Conservation (phyloP, 2,888 invertebrate species). For the Harmothoe impar region DNA sequence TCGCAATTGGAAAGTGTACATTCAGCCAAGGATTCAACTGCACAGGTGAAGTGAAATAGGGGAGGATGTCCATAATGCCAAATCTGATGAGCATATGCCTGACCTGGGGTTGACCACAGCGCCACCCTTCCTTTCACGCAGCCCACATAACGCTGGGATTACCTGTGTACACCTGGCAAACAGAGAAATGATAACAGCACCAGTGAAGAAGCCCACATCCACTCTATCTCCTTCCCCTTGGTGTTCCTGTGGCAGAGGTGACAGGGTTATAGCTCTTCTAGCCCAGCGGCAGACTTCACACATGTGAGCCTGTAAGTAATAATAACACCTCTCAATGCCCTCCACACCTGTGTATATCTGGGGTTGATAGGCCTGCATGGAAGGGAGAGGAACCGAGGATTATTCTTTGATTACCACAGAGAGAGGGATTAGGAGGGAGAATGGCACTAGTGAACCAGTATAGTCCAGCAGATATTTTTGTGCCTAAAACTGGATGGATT, state of each 20-base stretch:
- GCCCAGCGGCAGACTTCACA: slow-evolving; percentile 5
- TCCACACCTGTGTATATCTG: background rate
- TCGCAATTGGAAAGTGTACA: too few relatives aligned
- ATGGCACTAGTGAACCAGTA: background rate
- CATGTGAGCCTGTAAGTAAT: background rate
- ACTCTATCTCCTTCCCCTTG: background rate
- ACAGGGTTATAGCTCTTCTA: background rate
- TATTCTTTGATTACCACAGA: background rate
- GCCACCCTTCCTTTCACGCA: background rate
- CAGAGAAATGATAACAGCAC: background rate
- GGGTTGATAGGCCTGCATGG: background rate
- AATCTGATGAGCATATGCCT: too few relatives aligned
- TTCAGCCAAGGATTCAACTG: too few relatives aligned
- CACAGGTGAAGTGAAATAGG: too few relatives aligned
- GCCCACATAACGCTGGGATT: background rate
- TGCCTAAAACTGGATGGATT: too few relatives aligned
- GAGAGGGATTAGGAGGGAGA: slow-evolving; percentile 18
- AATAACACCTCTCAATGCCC: background rate
- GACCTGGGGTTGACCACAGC: slow-evolving; percentile 5
- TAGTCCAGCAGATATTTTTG: too few relatives aligned
- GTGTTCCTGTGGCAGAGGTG: too few relatives aligned
- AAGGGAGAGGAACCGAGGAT: background rate
- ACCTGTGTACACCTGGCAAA: background rate
- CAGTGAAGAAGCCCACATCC: background rate
- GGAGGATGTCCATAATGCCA: too few relatives aligned